Evolutionary conservation across 2,888 invertebrate species (phyloP).

Genomic region (Geotrupes spiniger): DNA sequence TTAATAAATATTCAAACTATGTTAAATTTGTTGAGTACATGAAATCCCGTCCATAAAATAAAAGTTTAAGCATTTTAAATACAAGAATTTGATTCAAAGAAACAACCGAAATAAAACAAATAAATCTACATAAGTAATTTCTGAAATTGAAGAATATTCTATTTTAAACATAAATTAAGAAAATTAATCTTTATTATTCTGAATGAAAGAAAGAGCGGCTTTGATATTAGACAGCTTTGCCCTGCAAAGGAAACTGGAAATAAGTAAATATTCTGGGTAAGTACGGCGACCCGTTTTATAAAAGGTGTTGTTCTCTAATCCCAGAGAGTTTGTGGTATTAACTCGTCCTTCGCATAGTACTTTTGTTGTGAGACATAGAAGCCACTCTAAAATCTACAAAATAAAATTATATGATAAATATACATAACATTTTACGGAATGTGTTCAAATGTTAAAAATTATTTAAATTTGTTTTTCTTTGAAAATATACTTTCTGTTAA

Average conservation of each 20-base stretch:
- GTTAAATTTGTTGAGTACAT: background rate
- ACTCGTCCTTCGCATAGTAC: conserved; percentile 64
- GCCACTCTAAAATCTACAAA: conserved; percentile 68
- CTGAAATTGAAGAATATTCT: background rate
- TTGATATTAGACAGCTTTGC: conserved; percentile 61
- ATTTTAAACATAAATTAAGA: background rate
- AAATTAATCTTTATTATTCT: conserved; percentile 40
- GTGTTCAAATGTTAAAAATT: no score
- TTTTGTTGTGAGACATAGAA: conserved; percentile 71
- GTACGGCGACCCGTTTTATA: conserved; percentile 55
- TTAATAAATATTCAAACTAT: no score
- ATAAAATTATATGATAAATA: conserved; percentile 20
- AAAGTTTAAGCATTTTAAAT: background rate
- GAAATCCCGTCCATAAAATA: background rate
- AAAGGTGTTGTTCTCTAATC: conserved; percentile 11
- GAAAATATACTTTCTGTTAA: no score
- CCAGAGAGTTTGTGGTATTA: conserved; percentile 22
- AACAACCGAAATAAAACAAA: background rate
- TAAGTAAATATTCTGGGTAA: conserved; percentile 69
- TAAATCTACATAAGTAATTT: background rate
- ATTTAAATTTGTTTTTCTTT: no score
- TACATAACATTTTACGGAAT: no score
- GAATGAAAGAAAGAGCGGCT: conserved; percentile 65
- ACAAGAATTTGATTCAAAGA: background rate
- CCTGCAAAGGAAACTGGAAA: conserved; percentile 66